Base-by-base conservation (phyloP, 2,888 invertebrate species). In the Coenonympha arcania region DNA sequence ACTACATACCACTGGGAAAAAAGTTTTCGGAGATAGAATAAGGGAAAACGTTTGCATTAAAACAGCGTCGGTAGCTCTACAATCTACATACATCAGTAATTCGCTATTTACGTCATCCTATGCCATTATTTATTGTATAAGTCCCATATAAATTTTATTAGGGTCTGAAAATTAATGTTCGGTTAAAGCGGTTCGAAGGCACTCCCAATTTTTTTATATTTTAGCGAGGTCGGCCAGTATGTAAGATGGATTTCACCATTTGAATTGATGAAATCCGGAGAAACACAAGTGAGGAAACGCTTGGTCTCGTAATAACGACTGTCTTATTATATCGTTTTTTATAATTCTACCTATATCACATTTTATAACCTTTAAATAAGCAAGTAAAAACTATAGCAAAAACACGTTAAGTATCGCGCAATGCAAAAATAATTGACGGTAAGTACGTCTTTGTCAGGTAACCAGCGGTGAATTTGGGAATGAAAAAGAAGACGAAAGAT, bases 131-230 rank as follows among this genome's bases (percentile, higher is more conserved):
- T 43, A 43, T 43, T n/a, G n/a, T 31, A 31, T 22, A 31, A 31
- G 20, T 15, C 15, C 31, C 43, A 43, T 43, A 43, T 43, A 43
- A 43, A 41, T 30, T 43, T 43, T 43, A 43, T 43, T 43, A 31
- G 31, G 43, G 31, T 43, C 22, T 43, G 31, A 31, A 42, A 41
- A 30, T 41, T 28, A 30, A 41, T 41, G 41, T 30, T 6, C 30
- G 41, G 41, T 41, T 41, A 41, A 40, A 19, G 30, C 41, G 41
- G 19, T 19, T 24, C 28, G 30, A 41, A 39, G 39, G 24, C 39
- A 39, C 28, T 28, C 41, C 9, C 40, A n/a, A n/a, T n/a, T n/a
- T 28, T 30, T 41, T 41, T 41, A 30, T 41, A 28, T 28, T 15
- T 19, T 13, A 41, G 41, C 11, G 6, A 18, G 18, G 30, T 30